These are phyloP conservation scores for Dicranocentrus wangi DNA, from an alignment of 2,888 invertebrate species.

Conservation along the genomic window DNA sequence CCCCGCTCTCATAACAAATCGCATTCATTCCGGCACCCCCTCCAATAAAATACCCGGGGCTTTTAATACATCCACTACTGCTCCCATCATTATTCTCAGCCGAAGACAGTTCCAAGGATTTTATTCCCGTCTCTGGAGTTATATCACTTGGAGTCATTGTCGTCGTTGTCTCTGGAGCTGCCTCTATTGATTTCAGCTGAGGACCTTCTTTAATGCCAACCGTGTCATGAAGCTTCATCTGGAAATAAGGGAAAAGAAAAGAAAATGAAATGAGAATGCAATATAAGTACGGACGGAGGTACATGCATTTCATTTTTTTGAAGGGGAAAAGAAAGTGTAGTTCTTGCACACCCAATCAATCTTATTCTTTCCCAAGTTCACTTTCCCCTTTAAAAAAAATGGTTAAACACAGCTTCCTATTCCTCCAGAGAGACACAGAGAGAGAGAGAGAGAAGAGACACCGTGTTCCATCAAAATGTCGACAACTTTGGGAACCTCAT, in stretches of 20 bases:
- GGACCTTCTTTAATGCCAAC: slow-evolving; percentile 55
- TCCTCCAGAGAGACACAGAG: not conserved
- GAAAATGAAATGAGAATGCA: slow-evolving; percentile 40
- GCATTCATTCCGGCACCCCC: slow-evolving; percentile 43
- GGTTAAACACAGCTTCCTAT: not conserved
- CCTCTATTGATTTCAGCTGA: slow-evolving; percentile 59
- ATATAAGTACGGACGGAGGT: slow-evolving; percentile 25
- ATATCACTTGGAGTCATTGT: too few species aligned
- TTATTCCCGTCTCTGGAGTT: slow-evolving; percentile 9
- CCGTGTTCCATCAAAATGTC: slow-evolving; percentile 56
- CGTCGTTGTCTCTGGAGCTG: slow-evolving; percentile 38
- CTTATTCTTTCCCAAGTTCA: slow-evolving; percentile 42
- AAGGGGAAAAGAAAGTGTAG: slow-evolving; percentile 9
- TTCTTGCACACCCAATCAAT: slow-evolving; percentile 46
- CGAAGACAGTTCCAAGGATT: slow-evolving; percentile 40
- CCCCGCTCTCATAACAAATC: slow-evolving; percentile 50
- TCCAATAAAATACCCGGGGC: slow-evolving; percentile 52
- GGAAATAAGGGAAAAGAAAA: slow-evolving; percentile 29
- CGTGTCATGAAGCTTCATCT: slow-evolving; percentile 61
- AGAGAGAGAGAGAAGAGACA: slow-evolving; percentile 36
- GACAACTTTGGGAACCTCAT: slow-evolving; percentile 48
- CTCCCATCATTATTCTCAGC: slow-evolving; percentile 35
- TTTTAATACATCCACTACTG: slow-evolving; percentile 20
- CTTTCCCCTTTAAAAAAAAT: slow-evolving; percentile 7
- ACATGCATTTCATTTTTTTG: not conserved